A percentile compares a stretch with the other conserved stretches of the same genome.
These are phyloP conservation scores for Phainopepla nitens DNA, from an alignment of 2,113 vertebrate species.

Conservation along the genomic window DNA sequence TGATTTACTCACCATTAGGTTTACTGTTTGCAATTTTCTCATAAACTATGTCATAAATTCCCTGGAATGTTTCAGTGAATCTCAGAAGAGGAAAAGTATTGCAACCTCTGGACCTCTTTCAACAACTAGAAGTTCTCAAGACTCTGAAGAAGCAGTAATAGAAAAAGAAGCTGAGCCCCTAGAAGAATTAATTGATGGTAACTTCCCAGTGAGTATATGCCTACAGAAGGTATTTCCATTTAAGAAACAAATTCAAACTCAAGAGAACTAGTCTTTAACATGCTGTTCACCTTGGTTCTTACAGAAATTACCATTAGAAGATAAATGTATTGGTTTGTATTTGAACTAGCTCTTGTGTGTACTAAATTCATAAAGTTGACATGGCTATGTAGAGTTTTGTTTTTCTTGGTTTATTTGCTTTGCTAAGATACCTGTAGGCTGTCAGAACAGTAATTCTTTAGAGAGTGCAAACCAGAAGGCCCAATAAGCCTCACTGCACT, in stretches of 20 bases:
- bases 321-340: neutral
- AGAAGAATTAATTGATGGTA: conserved; percentile 74
- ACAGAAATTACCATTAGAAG: neutral
- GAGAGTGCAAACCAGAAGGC: neutral
- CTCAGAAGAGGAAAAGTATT: conserved; percentile 81
- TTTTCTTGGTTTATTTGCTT: neutral
- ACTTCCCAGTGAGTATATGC: conserved; percentile 82
- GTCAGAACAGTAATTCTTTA: neutral
- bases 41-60: neutral
- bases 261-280: neutral
- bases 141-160: conserved; percentile 52
- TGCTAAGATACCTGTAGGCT: neutral
- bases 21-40: neutral
- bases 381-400: fast-evolving
- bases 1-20: neutral
- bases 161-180: conserved; percentile 78
- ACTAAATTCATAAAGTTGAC: neutral
- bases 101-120: conserved; percentile 67
- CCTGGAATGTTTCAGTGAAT: conserved; percentile 79
- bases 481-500: neutral
- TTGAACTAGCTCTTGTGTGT: neutral
- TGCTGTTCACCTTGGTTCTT: neutral
- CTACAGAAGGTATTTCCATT: neutral
- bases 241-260: neutral
- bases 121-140: conserved; percentile 61